Conservation (phyloP, 2,113 vertebrate species). For the Capreolus pygargus region DNA sequence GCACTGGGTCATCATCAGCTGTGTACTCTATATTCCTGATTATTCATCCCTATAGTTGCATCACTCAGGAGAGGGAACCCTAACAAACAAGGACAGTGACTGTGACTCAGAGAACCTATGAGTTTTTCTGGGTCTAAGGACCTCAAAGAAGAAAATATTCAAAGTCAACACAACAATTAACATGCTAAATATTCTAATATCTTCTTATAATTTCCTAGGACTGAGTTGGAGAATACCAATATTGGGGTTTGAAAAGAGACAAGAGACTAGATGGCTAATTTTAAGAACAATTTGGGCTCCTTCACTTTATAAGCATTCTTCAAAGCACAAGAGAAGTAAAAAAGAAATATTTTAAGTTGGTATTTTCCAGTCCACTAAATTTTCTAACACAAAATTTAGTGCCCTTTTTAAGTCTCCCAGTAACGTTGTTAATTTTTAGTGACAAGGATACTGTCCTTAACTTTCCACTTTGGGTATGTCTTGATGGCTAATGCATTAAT, state of each 20-base stretch:
- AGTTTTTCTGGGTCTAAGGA: neutral
- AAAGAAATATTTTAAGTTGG: neutral
- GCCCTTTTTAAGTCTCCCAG: neutral
- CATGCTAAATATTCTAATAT: neutral
- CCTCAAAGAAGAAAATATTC: neutral
- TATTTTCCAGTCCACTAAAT: neutral
- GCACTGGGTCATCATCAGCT: neutral
- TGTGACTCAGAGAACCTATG: neutral
- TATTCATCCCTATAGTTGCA: neutral
- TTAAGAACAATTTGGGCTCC: neutral
- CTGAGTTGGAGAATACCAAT: neutral
- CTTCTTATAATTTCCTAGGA: neutral
- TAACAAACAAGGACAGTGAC: neutral
- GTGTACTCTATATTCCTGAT: neutral
- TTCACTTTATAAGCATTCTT: constrained; percentile 11
- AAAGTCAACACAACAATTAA: neutral
- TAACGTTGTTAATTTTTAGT: neutral
- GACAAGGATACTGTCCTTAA: neutral
- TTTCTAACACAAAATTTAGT: neutral
- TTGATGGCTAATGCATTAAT: neutral
- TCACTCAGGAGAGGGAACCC: fast-evolving
- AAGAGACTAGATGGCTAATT: neutral
- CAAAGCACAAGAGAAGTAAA: neutral
- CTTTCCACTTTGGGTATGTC: neutral
- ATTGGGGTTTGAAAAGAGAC: neutral